Percentiles rank a stretch among this genome's conserved stretches.
Evolutionary conservation across 1,140 invertebrate species (phyloP).

Genomic region (Copidosoma floridanum): DNA sequence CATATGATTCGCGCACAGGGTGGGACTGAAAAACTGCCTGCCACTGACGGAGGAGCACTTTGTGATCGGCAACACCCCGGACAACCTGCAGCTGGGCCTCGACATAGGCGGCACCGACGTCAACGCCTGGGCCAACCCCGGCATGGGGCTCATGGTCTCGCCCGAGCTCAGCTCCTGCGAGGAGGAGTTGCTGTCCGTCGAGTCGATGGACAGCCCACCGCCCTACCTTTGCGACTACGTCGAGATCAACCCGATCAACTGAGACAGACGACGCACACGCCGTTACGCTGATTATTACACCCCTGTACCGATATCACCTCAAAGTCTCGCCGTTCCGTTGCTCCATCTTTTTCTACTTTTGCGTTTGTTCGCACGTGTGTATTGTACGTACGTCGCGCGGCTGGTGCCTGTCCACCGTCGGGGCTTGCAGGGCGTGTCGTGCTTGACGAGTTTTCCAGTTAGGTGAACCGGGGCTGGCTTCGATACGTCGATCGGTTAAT

Average conservation of each 20-base stretch:
- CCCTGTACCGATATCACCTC: too few relatives aligned
- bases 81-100: slow-evolving; percentile 51
- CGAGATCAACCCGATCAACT: slow-evolving; percentile 51
- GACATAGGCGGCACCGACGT: slow-evolving; percentile 47
- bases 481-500: too few relatives aligned
- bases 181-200: slow-evolving; percentile 37
- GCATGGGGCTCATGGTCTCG: slow-evolving; percentile 33
- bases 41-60: slow-evolving; percentile 59
- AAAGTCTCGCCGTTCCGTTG: too few relatives aligned
- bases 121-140: slow-evolving; percentile 42
- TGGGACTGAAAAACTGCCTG: slow-evolving; percentile 54
- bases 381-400: too few relatives aligned
- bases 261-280: slow-evolving; percentile 33
- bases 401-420: too few relatives aligned
- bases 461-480: too few relatives aligned
- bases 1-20: too few relatives aligned
- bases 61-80: slow-evolving; percentile 53
- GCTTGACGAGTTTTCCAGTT: too few relatives aligned
- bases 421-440: too few relatives aligned
- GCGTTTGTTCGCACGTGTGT: too few relatives aligned
- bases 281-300: too few relatives aligned
- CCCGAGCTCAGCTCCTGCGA: slow-evolving; percentile 31
- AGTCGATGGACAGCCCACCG: slow-evolving; percentile 37
- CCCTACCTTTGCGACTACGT: slow-evolving; percentile 53
- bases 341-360: too few relatives aligned